phyloP scores from a whole-genome alignment of 2,113 vertebrate species.

The Salvelinus fontinalis region DNA sequence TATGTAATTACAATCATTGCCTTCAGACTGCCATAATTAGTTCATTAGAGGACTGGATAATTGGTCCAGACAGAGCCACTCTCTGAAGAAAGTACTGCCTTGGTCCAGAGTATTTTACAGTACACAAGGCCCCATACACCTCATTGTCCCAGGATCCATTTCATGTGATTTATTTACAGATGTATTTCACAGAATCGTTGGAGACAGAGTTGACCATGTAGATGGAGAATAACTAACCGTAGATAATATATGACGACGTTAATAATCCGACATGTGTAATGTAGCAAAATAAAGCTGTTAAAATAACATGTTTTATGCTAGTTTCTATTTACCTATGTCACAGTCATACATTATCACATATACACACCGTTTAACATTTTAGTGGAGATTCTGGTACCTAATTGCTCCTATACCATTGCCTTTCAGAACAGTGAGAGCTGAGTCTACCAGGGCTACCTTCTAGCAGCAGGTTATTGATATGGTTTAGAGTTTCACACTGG shows the following conservation, averaged over 20 bases:
- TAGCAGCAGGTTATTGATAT: constrained; percentile 11
- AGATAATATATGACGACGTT: not conserved
- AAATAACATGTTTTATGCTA: not conserved
- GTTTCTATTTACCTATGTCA: constrained; percentile 11
- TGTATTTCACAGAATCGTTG: not conserved
- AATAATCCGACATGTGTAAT: not conserved
- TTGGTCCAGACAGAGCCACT: not conserved
- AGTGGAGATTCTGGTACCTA: not conserved
- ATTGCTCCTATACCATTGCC: constrained; percentile 18
- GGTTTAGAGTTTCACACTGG: constrained; percentile 1
- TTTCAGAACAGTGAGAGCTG: not conserved
- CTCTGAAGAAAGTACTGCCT: not conserved
- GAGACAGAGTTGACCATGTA: not conserved
- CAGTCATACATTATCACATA: constrained; percentile 10
- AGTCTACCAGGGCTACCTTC: not conserved
- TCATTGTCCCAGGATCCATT: not conserved
- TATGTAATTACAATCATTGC: not conserved
- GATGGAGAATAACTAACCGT: not conserved
- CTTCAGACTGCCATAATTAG: not conserved
- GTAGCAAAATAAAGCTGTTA: not conserved
- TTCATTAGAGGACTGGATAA: not conserved
- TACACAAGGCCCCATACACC: too few species aligned
- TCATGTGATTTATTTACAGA: not conserved
- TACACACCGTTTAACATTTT: constrained; percentile 14
- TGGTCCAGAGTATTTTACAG: not conserved